Evolutionary conservation across 2,113 vertebrate genomes (phyloP).

Genomic region (Eulemur macaco): DNA sequence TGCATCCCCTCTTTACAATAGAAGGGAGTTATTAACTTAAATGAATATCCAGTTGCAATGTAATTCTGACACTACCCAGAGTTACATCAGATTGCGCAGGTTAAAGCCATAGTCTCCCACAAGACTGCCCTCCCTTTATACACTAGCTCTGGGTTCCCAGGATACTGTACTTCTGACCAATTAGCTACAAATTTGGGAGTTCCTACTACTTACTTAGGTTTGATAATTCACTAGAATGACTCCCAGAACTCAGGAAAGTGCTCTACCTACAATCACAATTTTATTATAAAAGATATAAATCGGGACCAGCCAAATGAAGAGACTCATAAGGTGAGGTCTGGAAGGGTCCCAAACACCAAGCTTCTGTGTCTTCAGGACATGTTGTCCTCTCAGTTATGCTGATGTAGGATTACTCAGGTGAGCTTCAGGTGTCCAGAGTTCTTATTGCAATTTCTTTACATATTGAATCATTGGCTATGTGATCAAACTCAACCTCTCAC

Average conservation of each 20-base stretch:
- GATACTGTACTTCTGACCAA: neutral
- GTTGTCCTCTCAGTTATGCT: neutral
- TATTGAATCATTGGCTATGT: neutral
- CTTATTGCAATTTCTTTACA: constrained; percentile 8
- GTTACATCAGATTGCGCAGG: neutral
- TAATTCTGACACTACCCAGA: neutral
- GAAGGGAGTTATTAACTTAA: neutral
- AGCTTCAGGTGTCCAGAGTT: neutral
- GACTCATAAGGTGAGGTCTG: neutral
- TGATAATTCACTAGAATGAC: neutral
- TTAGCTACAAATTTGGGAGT: neutral
- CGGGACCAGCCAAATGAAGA: neutral
- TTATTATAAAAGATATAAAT: constrained; percentile 10
- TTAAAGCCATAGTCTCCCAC: neutral
- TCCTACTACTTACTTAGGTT: neutral
- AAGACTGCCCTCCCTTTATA: neutral
- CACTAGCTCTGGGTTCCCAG: neutral
- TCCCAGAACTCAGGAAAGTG: constrained; percentile 22
- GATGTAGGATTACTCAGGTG: neutral
- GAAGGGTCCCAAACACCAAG: neutral
- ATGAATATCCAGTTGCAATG: neutral
- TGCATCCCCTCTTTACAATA: neutral
- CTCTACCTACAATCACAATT: neutral
- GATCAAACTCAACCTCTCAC: neutral
- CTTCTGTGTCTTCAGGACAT: neutral